These are phyloP conservation scores for Hemichromis elongatus DNA, from an alignment of 2,113 vertebrate species.

Conservation along the genomic window DNA sequence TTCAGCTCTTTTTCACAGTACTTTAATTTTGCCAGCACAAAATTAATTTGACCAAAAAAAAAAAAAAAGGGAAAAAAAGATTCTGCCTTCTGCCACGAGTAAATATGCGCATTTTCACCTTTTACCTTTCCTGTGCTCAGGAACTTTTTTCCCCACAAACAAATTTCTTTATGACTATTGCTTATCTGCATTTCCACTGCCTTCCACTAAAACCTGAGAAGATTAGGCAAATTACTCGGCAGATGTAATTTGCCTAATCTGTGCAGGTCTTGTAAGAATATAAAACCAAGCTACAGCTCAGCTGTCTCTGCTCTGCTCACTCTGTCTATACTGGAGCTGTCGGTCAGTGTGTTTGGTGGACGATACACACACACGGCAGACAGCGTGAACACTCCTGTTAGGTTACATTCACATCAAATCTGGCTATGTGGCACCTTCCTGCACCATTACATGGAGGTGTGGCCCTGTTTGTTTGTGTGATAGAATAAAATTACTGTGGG, in stretches of 20 bases:
- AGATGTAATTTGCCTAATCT: not conserved
- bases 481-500: not conserved
- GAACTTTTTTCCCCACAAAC: not conserved
- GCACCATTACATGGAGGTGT: not conserved
- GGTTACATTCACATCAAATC: not conserved
- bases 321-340: accelerated
- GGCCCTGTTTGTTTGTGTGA: not conserved
- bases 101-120: not conserved
- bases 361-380: not conserved
- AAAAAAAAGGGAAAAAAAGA: not conserved
- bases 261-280: not conserved
- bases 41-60: not conserved
- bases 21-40: not conserved
- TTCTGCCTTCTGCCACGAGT: not conserved
- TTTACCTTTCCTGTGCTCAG: not conserved
- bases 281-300: not conserved
- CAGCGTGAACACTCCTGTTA: not conserved
- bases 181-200: not conserved
- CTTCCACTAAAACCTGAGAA: not conserved
- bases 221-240: not conserved
- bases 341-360: accelerated
- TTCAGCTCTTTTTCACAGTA: not conserved
- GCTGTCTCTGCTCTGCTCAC: not conserved
- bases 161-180: not conserved
- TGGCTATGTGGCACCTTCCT: not conserved